Base-by-base conservation (phyloP, 1,140 invertebrate species). In the Trachymyrmex septentrionalis region DNA sequence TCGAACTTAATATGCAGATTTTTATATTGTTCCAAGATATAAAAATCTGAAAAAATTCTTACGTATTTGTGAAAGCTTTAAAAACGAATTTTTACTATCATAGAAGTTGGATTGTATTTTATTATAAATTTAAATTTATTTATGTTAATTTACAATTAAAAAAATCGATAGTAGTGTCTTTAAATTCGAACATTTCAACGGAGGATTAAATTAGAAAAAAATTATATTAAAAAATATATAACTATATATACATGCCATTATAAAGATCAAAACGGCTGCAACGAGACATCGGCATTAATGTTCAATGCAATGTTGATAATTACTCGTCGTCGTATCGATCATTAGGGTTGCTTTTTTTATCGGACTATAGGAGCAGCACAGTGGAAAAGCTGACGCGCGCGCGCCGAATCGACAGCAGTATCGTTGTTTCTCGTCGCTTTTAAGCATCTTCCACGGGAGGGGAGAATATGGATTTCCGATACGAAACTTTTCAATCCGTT, bases 391-490 rank as follows among this genome's bases (percentile, higher is more conserved):
- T 55, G 63, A 69, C 44, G 55, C 53, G 24, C 53, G 80, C 69
- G 24, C 55, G 38, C 24, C 38, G 67, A 73, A 61, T 84, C 69
- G 66, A 48, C 24, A 57, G 38, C 34, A 73, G 38, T 73, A 84
- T 84, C 69, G 57, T 61, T 84, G 69, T 84, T 84, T 84, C 66
- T 69, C 55, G 69, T 75, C 12, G 71, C 12, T 75, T 69, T 86
- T 44, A 66, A 84, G 30, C 38, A 66, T 55, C 34, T 85, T 14
- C 10, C 24, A 57, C 24, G 30, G 12, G 10, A n/a, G n/a, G n/a
- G 2, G 19, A 14, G 38, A 27, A 84, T 86, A 87, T 87, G 50
- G 80, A 87, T 87, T 87, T 84, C 72, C 80, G 86, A 87, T 87
- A 75, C 21, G 38, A 34, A 85, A 69, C 30, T 75, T 67, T 67